Conservation (phyloP, 2,888 invertebrate species). For the Alloplasta piceator region DNA sequence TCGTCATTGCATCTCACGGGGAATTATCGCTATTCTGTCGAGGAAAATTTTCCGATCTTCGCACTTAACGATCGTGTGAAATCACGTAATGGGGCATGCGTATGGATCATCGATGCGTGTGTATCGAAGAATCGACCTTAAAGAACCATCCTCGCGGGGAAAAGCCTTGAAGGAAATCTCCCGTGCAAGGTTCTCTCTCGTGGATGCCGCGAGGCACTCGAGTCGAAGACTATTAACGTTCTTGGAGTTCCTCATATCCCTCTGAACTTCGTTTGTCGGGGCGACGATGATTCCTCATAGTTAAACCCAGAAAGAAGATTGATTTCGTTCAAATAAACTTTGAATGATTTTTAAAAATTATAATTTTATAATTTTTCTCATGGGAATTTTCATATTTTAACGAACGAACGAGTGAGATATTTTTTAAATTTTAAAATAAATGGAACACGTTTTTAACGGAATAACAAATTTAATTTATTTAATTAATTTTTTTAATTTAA, state of each 20-base stretch:
- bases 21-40: conserved; percentile 9
- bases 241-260: conserved; percentile 3
- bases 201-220: neutral
- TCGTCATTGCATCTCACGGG: conserved; percentile 7
- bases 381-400: no score
- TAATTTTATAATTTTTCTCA: no score
- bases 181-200: conserved; percentile 16
- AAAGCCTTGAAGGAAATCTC: conserved; percentile 35
- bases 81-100: conserved; percentile 4
- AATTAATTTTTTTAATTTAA: no score
- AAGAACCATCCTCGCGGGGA: conserved; percentile 10
- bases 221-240: conserved; percentile 5
- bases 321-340: no score
- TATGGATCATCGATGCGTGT: conserved; percentile 7
- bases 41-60: conserved; percentile 18
- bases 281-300: neutral
- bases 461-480: no score
- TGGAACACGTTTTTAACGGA: neutral
- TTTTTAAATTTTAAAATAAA: neutral
- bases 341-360: no score
- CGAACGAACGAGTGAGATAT: neutral
- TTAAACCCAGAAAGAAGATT: neutral
- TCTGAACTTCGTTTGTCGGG: neutral
- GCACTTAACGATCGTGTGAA: conserved; percentile 18
- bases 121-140: conserved; percentile 25